Base-by-base conservation (phyloP, 2,797 vertebrate genomes). In the Echiichthys vipera region DNA sequence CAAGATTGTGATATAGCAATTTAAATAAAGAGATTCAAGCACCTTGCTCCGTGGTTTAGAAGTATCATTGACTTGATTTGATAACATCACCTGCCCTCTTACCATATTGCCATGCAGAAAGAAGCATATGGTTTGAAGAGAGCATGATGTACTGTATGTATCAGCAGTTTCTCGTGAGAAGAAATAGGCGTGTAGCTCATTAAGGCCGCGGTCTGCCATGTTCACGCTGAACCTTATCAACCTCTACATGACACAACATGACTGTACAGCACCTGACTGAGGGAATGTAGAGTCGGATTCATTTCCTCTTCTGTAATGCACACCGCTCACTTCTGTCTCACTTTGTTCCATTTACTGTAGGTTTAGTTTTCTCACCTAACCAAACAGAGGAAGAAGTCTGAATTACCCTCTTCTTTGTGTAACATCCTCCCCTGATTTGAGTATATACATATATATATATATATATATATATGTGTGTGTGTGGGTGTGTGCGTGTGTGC, bases 201-300 rank as follows among this genome's bases (percentile, higher is more conserved):
- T 88, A 89, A 85, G 72, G 86, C 80, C 73, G 77, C 20, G 3
- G 69, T 74, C 61, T 78, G 78, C 71, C 85, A 79, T 91, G 88
- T 91, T 90, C 89, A 88, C 77, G 74, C 22, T 40, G 84, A 83
- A 85, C 88, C 86, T 84, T 81, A 85, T 88, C 89, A 83, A 88
- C 85, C 79, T 73, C 59, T 77, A 89, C 89, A 89, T 73, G 78
- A 86, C 83, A 86, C 71, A 74, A 85, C 82, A 84, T 7, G 78
- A 75, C 80, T 78, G 80, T 79, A 73, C 66, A 79, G 80, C 83
- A 53, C 73, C 75, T 75, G 20, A 65, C 61, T 68, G 78, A 68
- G 71, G 68, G 64, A 27, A 78, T 25, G 61, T 24, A 11, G 63
- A 78, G 46, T 56, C 37, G 9, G 24, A 65, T 76, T 70, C 49